Base-by-base conservation (phyloP, 2,888 invertebrate species). In the Ceraclea dissimilis region DNA sequence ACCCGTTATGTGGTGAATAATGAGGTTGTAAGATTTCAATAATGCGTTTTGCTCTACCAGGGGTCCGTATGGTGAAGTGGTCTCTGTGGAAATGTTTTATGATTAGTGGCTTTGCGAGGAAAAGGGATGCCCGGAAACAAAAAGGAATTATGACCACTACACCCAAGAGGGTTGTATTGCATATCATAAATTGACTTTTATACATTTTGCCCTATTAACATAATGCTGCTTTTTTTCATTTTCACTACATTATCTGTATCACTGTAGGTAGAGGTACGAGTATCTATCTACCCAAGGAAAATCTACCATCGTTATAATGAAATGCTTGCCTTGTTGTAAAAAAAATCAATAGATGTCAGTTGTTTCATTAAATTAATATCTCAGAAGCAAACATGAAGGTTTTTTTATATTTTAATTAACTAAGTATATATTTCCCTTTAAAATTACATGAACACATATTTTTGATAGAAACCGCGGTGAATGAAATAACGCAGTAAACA, bases 61-160 rank as follows among this genome's bases (percentile, higher is more conserved):
- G 39, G 39, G n/a, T 16, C 51, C 19, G 20, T n/a, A n/a, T n/a
- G n/a, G n/a, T 2, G 51, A 44, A 20, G 51, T 46, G 19, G 34
- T 47, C 49, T 54, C 21, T 56, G 19, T 17, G 59, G 57, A 54
- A 52, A 49, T 54, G 52, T 60, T 60, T 60, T 57, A 16, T 13
- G 39, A 16, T 39, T 16, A 39, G 39, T 16, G 39, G 39, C 39
- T 13, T 5, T 8, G 13, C 13, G 13, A 16, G 39, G 39, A n/a
- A n/a, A n/a, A 39, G 39, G 13, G 39, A 26, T 4, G 26, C 10
- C 26, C 43, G 17, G 17, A 43, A 43, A 60, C 51, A 60, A 58
- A 55, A 54, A 52, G 55, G 57, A 60, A 58, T 60, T 50, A 60
- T 58, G 55, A 55, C 34, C 49, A 60, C 53, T 58, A 22, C 57